Evolutionary conservation across 2,888 invertebrate species (phyloP), one percentile per base, ranked within the genome.

Genomic region (Cryptocephalus moraei): DNA sequence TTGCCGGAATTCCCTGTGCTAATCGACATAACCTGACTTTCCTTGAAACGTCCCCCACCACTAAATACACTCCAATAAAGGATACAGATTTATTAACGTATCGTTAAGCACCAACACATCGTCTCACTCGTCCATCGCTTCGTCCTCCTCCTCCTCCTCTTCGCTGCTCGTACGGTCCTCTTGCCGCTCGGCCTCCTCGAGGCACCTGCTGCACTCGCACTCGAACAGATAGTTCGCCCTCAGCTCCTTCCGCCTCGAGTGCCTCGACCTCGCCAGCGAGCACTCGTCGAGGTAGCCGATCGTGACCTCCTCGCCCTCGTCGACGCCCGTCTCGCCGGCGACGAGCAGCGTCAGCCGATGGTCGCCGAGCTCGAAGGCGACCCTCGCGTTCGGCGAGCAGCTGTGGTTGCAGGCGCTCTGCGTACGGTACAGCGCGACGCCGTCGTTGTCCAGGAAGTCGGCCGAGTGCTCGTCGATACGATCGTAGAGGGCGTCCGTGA

Each of bases 321-420:
- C 67, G 47, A 96, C 91, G 22, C 22, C 3, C 22, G 22, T n/a
- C 45, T 83, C 78, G 46, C 75, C 74, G 8, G 79, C 62, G 0
- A 93, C 90, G 54, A 83, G 80, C 46, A 91, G 64, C 9, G 82
- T 83, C 48, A 91, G 70, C 46, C 45, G 47, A 53, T 84, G 86
- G 67, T 91, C 88, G 41, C 89, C 88, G 60, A 86, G 80, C 0
- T 87, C 84, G 66, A 93, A 96, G 14, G 84, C 80, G 0, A 87
- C 82, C 64, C 86, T 82, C 0, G 92, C 91, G 68, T 94, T 95
- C 0, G 95, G 93, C 0, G 75, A 68, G 64, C 96, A 96, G 60
- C 90, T 93, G 70, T 96, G 96, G 72, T 96, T 96, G 56, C 87
- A 84, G 39, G 86, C 78, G 64, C 93, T 92, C 66, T 95, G 94